Evolutionary conservation across 2,797 vertebrate genomes (phyloP).

Genomic region (Falco novaeseelandiae): DNA sequence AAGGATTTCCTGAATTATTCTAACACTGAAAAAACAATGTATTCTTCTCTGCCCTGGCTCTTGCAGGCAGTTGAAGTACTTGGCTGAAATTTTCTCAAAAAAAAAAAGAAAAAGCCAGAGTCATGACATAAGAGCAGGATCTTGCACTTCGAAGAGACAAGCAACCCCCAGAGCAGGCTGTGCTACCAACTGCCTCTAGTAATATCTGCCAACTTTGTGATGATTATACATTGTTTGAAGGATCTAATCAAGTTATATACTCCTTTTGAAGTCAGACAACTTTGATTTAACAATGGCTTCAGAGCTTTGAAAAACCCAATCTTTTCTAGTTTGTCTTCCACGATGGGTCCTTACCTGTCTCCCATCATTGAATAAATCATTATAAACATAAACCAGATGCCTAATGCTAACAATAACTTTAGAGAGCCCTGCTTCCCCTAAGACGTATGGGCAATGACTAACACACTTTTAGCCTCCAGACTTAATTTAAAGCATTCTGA

Average conservation of each 20-base stretch:
- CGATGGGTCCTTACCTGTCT: slow-evolving; percentile 58
- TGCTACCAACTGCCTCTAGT: slow-evolving; percentile 27
- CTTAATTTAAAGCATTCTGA: slow-evolving; percentile 65
- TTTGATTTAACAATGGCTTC: slow-evolving; percentile 55
- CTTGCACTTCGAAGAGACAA: background rate
- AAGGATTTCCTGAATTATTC: slow-evolving; percentile 58
- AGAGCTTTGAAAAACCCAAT: slow-evolving; percentile 62
- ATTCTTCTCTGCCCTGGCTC: background rate
- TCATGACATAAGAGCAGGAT: slow-evolving; percentile 3
- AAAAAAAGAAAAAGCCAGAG: background rate
- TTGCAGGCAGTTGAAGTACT: background rate
- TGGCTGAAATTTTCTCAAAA: background rate
- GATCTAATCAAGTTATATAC: slow-evolving; percentile 20
- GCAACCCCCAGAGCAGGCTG: slow-evolving; percentile 2
- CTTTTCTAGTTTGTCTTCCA: slow-evolving; percentile 67
- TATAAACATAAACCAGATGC: slow-evolving; percentile 71
- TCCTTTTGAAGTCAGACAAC: slow-evolving; percentile 56
- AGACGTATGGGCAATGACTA: slow-evolving; percentile 62
- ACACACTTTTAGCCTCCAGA: slow-evolving; percentile 50
- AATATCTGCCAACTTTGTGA: slow-evolving; percentile 23
- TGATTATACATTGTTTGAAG: slow-evolving; percentile 21
- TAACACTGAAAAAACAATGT: background rate
- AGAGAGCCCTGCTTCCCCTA: slow-evolving; percentile 12
- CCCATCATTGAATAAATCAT: slow-evolving; percentile 63
- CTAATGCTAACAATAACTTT: slow-evolving; percentile 54